These are phyloP conservation scores for Athalia circularis DNA, from an alignment of 2,888 invertebrate species.

Conservation along the genomic window DNA sequence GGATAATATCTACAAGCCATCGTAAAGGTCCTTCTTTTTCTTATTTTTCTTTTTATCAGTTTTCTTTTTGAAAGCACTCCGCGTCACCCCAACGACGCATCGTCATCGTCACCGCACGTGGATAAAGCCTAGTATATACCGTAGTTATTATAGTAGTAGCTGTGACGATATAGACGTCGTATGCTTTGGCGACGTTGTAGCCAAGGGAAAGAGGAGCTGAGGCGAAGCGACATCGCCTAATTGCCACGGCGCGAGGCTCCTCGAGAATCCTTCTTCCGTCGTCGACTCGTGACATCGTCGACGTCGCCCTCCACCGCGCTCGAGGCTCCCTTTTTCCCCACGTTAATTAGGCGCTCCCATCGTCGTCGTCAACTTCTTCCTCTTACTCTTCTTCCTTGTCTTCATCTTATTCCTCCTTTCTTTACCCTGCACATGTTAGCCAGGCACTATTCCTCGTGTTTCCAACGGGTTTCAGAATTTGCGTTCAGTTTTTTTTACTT, in stretches of 20 bases:
- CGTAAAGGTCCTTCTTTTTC: neutral
- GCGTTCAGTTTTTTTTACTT: neutral
- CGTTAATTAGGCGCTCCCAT: slow-evolving; percentile 38
- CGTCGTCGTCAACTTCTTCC: neutral
- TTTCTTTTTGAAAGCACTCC: too few species aligned
- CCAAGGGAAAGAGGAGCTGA: neutral
- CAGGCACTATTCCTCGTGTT: neutral
- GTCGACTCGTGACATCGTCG: slow-evolving; percentile 40
- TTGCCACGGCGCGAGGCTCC: slow-evolving; percentile 42
- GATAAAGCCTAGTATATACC: neutral
- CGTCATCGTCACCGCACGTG: neutral
- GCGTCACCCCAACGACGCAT: too few species aligned
- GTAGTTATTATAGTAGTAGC: too few species aligned
- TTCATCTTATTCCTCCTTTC: neutral
- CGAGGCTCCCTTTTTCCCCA: neutral
- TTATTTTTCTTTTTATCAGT: too few species aligned
- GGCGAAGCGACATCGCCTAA: slow-evolving; percentile 42
- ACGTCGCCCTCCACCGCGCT: neutral
- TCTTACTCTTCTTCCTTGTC: neutral
- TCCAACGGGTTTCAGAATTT: neutral
- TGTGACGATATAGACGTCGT: neutral
- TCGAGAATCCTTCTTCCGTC: slow-evolving; percentile 44
- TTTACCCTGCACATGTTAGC: neutral
- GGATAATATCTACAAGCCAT: neutral
- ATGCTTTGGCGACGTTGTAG: neutral